phyloP scores from a whole-genome alignment of 2,113 vertebrate species.

The Lota lota region DNA sequence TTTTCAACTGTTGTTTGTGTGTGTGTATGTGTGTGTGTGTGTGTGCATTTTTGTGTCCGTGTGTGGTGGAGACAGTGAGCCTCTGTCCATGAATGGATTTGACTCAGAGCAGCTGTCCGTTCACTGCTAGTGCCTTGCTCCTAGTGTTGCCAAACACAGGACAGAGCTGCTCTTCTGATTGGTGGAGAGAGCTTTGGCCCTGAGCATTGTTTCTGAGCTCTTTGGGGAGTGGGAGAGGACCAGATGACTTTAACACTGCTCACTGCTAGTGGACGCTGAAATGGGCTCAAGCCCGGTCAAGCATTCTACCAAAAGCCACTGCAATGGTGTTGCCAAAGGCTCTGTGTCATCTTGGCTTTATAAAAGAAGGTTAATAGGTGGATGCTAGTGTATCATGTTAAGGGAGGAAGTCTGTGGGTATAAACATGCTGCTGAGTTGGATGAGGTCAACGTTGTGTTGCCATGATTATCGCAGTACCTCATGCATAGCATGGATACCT shows the following conservation, averaged over 20 bases:
- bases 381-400: too few species aligned
- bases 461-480: too few species aligned
- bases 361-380: too few species aligned
- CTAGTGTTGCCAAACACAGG: conserved; percentile 29
- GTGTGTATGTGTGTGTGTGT: background rate
- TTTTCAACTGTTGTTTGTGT: background rate
- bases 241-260: conserved; percentile 9
- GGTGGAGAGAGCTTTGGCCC: conserved; percentile 36
- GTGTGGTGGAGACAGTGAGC: conserved; percentile 9
- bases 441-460: too few species aligned
- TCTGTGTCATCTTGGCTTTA: too few species aligned
- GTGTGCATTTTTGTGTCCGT: background rate
- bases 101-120: conserved; percentile 46
- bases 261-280: conserved; percentile 14
- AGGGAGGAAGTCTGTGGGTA: too few species aligned
- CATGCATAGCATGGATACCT: too few species aligned
- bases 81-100: conserved; percentile 32
- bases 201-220: conserved; percentile 14
- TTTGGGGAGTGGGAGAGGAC: conserved; percentile 13
- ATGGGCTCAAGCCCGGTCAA: conserved; percentile 5
- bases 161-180: conserved; percentile 32
- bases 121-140: conserved; percentile 32
- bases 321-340: background rate
- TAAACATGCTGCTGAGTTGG: too few species aligned
- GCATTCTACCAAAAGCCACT: conserved; percentile 13